phyloP scores from a whole-genome alignment of 2,797 vertebrate species.

The Coreius guichenoti region DNA sequence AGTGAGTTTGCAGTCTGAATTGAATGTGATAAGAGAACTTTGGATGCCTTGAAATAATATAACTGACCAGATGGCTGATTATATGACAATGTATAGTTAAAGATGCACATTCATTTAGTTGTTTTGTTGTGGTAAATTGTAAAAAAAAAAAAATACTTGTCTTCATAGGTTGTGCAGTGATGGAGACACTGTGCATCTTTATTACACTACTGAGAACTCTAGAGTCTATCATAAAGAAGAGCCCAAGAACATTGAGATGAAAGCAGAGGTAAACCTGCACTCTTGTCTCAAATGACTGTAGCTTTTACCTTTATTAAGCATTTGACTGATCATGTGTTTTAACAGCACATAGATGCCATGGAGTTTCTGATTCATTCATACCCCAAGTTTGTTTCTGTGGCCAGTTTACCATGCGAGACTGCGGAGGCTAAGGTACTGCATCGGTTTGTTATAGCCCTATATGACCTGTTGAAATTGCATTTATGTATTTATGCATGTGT shows the following conservation, averaged over 20 bases:
- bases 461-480: neutral
- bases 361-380: slow-evolving; percentile 93
- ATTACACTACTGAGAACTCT: slow-evolving; percentile 90
- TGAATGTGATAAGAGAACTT: neutral
- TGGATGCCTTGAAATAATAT: neutral
- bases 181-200: slow-evolving; percentile 83
- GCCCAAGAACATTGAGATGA: slow-evolving; percentile 84
- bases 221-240: slow-evolving; percentile 95
- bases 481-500: neutral
- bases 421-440: slow-evolving; percentile 81
- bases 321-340: neutral
- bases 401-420: slow-evolving; percentile 83
- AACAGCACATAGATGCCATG: slow-evolving; percentile 82
- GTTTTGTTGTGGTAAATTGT: neutral
- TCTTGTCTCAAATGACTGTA: neutral
- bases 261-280: slow-evolving; percentile 77
- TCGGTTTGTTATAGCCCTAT: neutral
- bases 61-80: neutral
- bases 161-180: slow-evolving; percentile 86
- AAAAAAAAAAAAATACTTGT: neutral
- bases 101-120: neutral
- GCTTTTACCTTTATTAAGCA: neutral
- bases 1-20: neutral
- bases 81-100: neutral
- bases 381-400: slow-evolving; percentile 84